Conservation (phyloP, 2,888 invertebrate genomes). For the Zygaena filipendulae region DNA sequence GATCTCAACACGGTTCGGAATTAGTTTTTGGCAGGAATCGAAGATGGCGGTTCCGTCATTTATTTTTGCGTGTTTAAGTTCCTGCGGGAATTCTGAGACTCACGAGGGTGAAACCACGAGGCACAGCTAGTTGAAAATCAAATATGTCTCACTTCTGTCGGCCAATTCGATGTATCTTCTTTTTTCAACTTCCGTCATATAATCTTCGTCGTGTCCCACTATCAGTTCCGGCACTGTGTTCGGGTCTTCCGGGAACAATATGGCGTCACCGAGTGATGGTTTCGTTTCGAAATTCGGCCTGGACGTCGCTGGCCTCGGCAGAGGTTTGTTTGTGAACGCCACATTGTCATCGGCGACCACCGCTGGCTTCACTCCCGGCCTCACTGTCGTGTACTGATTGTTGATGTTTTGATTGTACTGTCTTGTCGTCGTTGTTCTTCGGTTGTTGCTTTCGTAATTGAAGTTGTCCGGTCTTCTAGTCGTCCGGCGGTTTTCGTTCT, state of each 20-base stretch:
- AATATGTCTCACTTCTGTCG: conserved; percentile 50
- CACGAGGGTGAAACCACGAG: no score
- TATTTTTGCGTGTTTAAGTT: no score
- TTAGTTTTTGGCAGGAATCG: no score
- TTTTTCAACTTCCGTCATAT: conserved; percentile 36
- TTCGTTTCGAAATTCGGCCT: conserved; percentile 15
- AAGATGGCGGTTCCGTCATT: no score
- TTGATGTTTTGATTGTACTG: conserved; percentile 14
- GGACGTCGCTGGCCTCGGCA: conserved; percentile 19
- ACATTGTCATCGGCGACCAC: conserved; percentile 29
- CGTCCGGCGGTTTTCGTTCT: conserved; percentile 2
- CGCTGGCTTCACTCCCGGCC: conserved; percentile 40
- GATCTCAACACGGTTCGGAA: no score
- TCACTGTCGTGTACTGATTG: conserved; percentile 20
- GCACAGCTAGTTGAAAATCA: no score
- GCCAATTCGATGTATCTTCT: conserved; percentile 34
- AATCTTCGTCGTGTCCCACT: conserved; percentile 41
- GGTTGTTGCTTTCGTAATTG: conserved; percentile 5
- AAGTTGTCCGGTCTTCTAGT: conserved; percentile 8
- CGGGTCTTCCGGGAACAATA: conserved; percentile 15
- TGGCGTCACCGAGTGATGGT: conserved; percentile 18
- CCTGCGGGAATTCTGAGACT: no score
- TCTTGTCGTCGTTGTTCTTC: conserved; percentile 7
- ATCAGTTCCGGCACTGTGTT: conserved; percentile 27
- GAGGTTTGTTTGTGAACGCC: conserved; percentile 42